Percentiles rank a stretch among this genome's conserved stretches.
These are phyloP conservation scores for Isurus oxyrinchus DNA, from an alignment of 2,113 vertebrate genomes.

Conservation along the genomic window DNA sequence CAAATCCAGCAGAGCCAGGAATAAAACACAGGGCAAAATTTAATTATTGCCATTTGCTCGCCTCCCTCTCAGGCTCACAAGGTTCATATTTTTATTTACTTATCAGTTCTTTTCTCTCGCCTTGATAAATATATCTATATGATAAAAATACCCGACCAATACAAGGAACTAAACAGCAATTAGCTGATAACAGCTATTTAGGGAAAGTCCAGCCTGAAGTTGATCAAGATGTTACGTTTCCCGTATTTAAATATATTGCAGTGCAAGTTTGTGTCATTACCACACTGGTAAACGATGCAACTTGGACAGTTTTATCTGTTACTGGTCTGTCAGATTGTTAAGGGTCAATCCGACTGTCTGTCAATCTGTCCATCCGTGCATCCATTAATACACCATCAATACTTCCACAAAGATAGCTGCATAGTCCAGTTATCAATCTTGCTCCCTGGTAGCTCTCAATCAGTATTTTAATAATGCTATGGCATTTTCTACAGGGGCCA, in stretches of 20 bases:
- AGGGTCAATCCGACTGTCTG: neutral
- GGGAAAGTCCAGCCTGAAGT: neutral
- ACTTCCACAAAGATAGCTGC: neutral
- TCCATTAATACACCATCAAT: neutral
- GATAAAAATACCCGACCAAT: neutral
- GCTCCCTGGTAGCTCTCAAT: neutral
- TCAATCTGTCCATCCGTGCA: neutral
- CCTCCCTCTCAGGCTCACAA: neutral
- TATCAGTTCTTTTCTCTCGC: neutral
- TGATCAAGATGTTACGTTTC: neutral
- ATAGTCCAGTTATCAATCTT: neutral
- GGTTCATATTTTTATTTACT: neutral
- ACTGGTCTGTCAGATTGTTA: neutral
- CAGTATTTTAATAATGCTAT: neutral
- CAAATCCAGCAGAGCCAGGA: neutral
- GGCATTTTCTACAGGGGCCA: neutral
- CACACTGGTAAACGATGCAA: neutral
- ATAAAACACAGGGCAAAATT: neutral
- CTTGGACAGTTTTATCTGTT: neutral
- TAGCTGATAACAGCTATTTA: slow-evolving; percentile 11
- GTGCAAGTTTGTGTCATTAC: neutral
- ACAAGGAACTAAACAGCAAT: neutral
- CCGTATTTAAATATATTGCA: neutral
- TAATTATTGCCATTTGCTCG: neutral
- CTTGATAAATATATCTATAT: slow-evolving; percentile 11